These are phyloP conservation scores for Macroramphosus scolopax DNA, from an alignment of 2,797 vertebrate genomes.

Conservation along the genomic window DNA sequence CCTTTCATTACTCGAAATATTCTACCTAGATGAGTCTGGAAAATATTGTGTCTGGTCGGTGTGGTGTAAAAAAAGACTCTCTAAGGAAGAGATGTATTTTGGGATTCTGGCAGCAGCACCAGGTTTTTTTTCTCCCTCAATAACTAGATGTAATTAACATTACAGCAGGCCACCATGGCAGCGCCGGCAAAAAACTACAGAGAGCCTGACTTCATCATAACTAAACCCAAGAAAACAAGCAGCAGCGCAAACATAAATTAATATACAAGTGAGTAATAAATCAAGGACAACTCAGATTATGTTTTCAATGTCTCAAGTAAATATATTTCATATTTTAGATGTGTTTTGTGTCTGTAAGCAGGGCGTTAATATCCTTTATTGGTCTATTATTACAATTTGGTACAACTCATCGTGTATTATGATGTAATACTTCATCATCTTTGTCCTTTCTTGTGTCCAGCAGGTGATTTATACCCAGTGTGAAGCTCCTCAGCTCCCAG, in stretches of 20 bases:
- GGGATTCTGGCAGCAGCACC: no score
- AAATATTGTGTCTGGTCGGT: no score
- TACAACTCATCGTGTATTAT: slow-evolving; percentile 1
- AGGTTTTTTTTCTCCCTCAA: no score
- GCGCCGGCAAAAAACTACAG: no score
- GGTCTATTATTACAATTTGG: slow-evolving; percentile 1
- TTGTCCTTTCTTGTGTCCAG: slow-evolving; percentile 10
- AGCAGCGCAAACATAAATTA: neutral
- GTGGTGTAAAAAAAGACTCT: no score
- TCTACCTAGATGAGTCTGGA: no score
- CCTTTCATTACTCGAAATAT: no score
- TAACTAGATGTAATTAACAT: no score
- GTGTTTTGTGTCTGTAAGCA: slow-evolving; percentile 2
- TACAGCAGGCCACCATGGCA: no score
- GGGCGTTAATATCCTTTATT: neutral
- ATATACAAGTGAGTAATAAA: slow-evolving; percentile 2
- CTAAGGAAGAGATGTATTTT: no score
- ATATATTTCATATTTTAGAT: neutral
- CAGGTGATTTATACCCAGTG: slow-evolving; percentile 8
- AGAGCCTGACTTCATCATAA: no score
- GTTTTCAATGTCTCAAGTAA: slow-evolving; percentile 3
- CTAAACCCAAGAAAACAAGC: no score
- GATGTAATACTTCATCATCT: slow-evolving; percentile 12
- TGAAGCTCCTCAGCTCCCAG: neutral
- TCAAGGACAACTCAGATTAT: slow-evolving; percentile 7